Evolutionary conservation across 64 coral and sea anemone genomes (phyloP), one percentile per base, ranked within the genome.

Genomic region (Anthopleura sola): DNA sequence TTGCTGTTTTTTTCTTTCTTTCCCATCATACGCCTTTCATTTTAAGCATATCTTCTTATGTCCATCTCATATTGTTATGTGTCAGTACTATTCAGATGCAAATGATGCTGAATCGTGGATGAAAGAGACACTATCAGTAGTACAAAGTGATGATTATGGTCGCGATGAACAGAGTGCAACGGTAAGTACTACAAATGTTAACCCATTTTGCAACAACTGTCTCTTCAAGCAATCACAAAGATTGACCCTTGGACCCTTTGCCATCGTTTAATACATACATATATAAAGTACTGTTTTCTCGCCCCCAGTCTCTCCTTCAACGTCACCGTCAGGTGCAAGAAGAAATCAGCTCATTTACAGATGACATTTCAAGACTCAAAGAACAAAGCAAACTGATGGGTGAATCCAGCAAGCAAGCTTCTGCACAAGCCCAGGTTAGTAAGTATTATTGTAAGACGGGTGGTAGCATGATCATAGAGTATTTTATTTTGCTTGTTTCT

Each of bases 91-190:
- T 69, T 98, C 95, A 74, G 95, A 98, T 85, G 86, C 95, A 26
- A 98, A 98, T 84, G 95, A 98, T 74, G 95, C 92, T 14, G 95
- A 98, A 36, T 98, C 95, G 6, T 98, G 95, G 95, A 94, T 98
- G 92, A 94, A 86, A 80, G 95, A 98, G 62, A 98, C 91, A 24
- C 89, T 98, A 88, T 91, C 85, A 71, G 88, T 98, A 20, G 95
- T 87, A 28, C 69, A 86, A 21, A 98, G 95, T 75, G 89, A 94
- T 20, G 95, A 98, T 86, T 98, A 91, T 75, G 95, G 95, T 50
- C 86, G 92, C 29, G 95, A 98, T 85, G 95, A 98, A 57, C 95
- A 98, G 60, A 98, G 92, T 83, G 95, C 95, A 33, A 86, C 90
- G 88, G 95, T 98, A 44, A 33, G 37, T 53, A 53, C 50, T 17